Evolutionary conservation across 2,888 invertebrate species (phyloP).

Genomic region (Leptopilina myrica): DNA sequence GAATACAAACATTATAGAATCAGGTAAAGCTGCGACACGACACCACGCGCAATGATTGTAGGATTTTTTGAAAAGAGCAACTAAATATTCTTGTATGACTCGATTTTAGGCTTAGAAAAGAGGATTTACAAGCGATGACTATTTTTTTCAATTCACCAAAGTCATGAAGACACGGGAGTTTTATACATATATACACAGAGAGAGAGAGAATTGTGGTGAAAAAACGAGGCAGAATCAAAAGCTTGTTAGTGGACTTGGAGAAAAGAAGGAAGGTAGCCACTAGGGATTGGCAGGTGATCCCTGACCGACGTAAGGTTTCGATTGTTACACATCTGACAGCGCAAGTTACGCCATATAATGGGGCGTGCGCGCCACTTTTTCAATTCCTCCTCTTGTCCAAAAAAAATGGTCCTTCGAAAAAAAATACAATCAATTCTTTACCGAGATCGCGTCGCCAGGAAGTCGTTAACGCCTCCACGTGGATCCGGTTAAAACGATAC

Average conservation of each 20-base stretch:
- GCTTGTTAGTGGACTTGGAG: slow-evolving; percentile 55
- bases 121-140: slow-evolving; percentile 37
- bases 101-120: slow-evolving; percentile 20
- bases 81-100: neutral
- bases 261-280: neutral
- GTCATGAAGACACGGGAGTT: slow-evolving; percentile 18
- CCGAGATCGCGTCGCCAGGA: slow-evolving; percentile 50
- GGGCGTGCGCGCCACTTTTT: slow-evolving; percentile 59
- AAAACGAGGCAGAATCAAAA: slow-evolving; percentile 51
- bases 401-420: slow-evolving; percentile 29
- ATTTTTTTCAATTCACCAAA: slow-evolving; percentile 9
- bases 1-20: too few species aligned
- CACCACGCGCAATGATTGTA: too few species aligned
- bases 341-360: slow-evolving; percentile 62
- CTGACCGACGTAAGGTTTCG: slow-evolving; percentile 51
- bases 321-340: slow-evolving; percentile 59
- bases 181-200: neutral
- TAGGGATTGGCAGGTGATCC: slow-evolving; percentile 58
- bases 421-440: slow-evolving; percentile 32
- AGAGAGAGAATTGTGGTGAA: slow-evolving; percentile 32
- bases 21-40: too few species aligned
- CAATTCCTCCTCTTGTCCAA: slow-evolving; percentile 44
- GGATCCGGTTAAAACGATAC: slow-evolving; percentile 50
- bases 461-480: slow-evolving; percentile 56
- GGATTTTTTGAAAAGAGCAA: neutral